Conservation (phyloP, 2,113 vertebrate species). For the Polypterus bichir region DNA sequence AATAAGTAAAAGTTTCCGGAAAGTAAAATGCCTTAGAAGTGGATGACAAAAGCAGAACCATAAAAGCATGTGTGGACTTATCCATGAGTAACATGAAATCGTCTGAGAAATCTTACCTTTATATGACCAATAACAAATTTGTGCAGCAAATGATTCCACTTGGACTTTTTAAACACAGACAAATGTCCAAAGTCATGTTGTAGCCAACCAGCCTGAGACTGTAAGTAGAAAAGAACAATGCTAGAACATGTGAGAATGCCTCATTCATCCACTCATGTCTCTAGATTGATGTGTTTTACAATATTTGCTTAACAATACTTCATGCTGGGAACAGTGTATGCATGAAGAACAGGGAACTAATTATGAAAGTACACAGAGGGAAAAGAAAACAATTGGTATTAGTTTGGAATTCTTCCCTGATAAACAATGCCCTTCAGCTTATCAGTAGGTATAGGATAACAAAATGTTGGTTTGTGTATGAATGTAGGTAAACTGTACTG, state of each 20-base stretch:
- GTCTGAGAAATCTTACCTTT: conserved; percentile 53
- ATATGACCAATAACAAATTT: conserved; percentile 85
- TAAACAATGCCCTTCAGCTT: too few relatives aligned
- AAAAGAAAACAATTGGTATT: too few relatives aligned
- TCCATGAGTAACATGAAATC: too few relatives aligned
- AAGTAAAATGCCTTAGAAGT: neutral
- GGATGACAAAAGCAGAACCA: neutral
- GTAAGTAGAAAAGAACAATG: neutral
- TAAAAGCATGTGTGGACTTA: neutral
- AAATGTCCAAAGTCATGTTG: conserved; percentile 93
- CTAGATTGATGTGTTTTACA: too few relatives aligned
- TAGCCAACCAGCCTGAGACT: conserved; percentile 87
- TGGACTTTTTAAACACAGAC: conserved; percentile 77
- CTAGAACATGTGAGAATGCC: neutral
- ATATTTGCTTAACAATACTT: too few relatives aligned
- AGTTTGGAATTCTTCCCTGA: too few relatives aligned
- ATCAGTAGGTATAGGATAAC: too few relatives aligned
- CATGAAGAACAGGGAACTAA: too few relatives aligned
- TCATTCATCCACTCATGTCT: neutral
- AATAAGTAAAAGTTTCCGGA: neutral
- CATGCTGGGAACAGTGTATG: too few relatives aligned
- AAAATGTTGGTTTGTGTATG: too few relatives aligned
- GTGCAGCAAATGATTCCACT: conserved; percentile 78
- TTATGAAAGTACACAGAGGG: too few relatives aligned
- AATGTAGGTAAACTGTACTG: too few relatives aligned